These are phyloP conservation scores for Desoria tigrina DNA, from an alignment of 2,888 invertebrate species.

Conservation along the genomic window DNA sequence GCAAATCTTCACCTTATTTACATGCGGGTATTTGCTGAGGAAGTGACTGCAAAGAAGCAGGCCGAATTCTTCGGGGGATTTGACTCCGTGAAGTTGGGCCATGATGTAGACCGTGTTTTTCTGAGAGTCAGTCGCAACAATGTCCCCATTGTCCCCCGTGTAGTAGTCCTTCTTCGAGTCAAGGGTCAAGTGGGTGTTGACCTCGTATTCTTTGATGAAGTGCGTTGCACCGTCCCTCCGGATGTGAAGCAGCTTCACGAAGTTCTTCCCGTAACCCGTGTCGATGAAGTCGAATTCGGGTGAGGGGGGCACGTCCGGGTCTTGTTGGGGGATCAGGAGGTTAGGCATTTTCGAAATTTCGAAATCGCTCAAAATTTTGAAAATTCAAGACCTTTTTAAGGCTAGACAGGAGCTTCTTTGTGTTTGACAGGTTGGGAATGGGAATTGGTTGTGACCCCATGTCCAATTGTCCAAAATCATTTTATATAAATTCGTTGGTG, in stretches of 20 bases:
- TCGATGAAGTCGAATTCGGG: constrained; percentile 64
- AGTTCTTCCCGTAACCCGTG: constrained; percentile 73
- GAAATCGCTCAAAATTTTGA: too few relatives aligned
- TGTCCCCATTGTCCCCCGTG: constrained; percentile 73
- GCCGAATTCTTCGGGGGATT: constrained; percentile 75
- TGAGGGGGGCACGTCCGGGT: background rate
- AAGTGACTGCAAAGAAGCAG: constrained; percentile 74
- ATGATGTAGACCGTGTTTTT: constrained; percentile 79
- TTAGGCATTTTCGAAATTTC: background rate
- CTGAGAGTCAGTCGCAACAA: constrained; percentile 66
- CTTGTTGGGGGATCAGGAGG: background rate
- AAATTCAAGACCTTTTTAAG: too few relatives aligned
- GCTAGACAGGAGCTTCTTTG: too few relatives aligned
- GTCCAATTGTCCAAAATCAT: too few relatives aligned
- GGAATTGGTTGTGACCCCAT: too few relatives aligned
- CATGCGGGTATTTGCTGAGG: constrained; percentile 71
- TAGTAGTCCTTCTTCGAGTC: constrained; percentile 71
- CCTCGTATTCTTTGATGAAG: constrained; percentile 73
- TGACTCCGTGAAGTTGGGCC: constrained; percentile 75
- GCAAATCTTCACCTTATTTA: constrained; percentile 68
- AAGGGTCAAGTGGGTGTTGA: constrained; percentile 70
- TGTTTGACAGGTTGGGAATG: too few relatives aligned
- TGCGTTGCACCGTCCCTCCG: constrained; percentile 66
- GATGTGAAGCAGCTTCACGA: constrained; percentile 72
- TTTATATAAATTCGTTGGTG: too few relatives aligned